Evolutionary conservation across 1,140 invertebrate genomes (phyloP).

Genomic region (Mya arenaria): DNA sequence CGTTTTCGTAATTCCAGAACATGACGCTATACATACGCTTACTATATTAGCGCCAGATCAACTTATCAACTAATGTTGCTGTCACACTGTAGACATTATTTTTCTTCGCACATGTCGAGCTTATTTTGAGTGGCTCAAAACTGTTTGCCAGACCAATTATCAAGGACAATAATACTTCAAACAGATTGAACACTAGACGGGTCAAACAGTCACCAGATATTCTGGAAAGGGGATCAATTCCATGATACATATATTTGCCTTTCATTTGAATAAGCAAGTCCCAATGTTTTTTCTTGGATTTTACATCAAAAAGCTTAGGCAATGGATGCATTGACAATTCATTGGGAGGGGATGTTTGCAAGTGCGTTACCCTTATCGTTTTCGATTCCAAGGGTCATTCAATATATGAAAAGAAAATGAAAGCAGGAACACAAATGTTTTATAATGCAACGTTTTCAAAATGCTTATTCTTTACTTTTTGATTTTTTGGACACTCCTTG

Average conservation of each 20-base stretch:
- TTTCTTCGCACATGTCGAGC: too few relatives aligned
- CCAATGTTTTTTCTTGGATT: constrained; percentile 42
- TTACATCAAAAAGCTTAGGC: constrained; percentile 32
- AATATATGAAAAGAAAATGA: constrained; percentile 53
- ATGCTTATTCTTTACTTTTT: too few relatives aligned
- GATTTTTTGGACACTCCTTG: too few relatives aligned
- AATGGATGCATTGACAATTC: constrained; percentile 45
- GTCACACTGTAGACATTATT: too few relatives aligned
- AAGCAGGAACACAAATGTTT: too few relatives aligned
- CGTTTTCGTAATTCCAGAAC: too few relatives aligned
- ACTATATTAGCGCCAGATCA: too few relatives aligned
- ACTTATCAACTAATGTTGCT: too few relatives aligned
- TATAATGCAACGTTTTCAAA: too few relatives aligned
- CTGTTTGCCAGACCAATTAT: constrained; percentile 24
- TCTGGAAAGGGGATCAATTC: constrained; percentile 20
- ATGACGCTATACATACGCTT: too few relatives aligned
- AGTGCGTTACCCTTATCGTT: constrained; percentile 56
- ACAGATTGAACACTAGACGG: constrained; percentile 33
- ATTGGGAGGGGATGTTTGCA: constrained; percentile 43
- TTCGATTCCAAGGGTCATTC: constrained; percentile 47
- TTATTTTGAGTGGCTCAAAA: too few relatives aligned
- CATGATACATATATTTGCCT: constrained; percentile 55
- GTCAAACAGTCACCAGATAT: constrained; percentile 1
- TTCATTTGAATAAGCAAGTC: constrained; percentile 35
- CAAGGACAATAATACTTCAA: constrained; percentile 3